Conservation (phyloP, 1,140 invertebrate species). For the Sycophaga agraensis region DNA sequence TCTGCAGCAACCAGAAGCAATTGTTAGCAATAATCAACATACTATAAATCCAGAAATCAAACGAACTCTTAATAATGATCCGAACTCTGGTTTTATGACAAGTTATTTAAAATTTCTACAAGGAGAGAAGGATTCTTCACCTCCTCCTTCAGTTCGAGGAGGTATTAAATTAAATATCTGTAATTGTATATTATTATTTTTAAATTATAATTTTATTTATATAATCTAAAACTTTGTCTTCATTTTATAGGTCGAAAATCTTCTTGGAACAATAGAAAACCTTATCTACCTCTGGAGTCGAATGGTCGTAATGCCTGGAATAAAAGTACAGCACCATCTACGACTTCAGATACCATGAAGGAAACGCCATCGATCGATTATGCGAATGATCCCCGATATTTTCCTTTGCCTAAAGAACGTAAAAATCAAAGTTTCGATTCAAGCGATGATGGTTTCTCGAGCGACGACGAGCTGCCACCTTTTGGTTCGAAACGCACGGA, state of each 20-base stretch:
- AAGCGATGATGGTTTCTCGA: slow-evolving; percentile 66
- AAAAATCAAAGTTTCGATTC: slow-evolving; percentile 69
- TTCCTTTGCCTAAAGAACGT: slow-evolving; percentile 71
- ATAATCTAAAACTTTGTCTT: too few species aligned
- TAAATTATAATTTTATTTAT: too few species aligned
- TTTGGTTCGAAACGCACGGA: slow-evolving; percentile 47
- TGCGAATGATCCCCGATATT: slow-evolving; percentile 70
- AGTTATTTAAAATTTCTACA: slow-evolving; percentile 83
- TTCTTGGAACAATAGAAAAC: slow-evolving; percentile 62
- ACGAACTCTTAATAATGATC: slow-evolving; percentile 63
- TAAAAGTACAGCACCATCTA: neutral
- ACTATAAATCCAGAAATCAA: neutral
- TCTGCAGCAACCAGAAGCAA: slow-evolving; percentile 46
- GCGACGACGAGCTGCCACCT: slow-evolving; percentile 66
- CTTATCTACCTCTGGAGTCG: slow-evolving; percentile 45
- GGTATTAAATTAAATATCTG: slow-evolving; percentile 37
- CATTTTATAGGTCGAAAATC: slow-evolving; percentile 51
- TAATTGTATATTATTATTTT: too few species aligned
- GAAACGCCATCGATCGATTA: slow-evolving; percentile 50
- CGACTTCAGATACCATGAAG: slow-evolving; percentile 36
- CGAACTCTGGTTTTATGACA: slow-evolving; percentile 77
- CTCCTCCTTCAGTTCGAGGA: slow-evolving; percentile 67
- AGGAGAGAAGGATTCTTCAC: slow-evolving; percentile 76
- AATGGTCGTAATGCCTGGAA: slow-evolving; percentile 13
- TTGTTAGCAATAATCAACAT: neutral